Conservation (phyloP, 2,888 invertebrate genomes). For the Dendrolimus houi region DNA sequence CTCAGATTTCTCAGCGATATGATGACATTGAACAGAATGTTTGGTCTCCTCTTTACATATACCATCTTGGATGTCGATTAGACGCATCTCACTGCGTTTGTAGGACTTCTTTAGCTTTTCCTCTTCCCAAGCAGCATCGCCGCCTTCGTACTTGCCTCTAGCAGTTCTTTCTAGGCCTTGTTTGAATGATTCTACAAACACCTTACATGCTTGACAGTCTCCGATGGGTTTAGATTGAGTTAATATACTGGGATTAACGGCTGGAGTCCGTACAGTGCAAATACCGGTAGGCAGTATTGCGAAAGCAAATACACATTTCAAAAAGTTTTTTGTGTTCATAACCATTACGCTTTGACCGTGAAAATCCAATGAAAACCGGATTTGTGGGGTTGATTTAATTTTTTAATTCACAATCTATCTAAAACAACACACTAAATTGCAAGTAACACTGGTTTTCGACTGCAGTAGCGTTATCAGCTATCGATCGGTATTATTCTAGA, state of each 20-base stretch:
- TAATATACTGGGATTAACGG: slow-evolving; percentile 39
- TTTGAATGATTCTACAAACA: slow-evolving; percentile 85
- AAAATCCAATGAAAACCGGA: slow-evolving; percentile 14
- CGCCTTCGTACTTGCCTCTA: slow-evolving; percentile 94
- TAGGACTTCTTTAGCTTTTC: slow-evolving; percentile 89
- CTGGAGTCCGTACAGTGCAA: slow-evolving; percentile 33
- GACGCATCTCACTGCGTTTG: slow-evolving; percentile 89
- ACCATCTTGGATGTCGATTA: slow-evolving; percentile 93
- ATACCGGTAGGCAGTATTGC: slow-evolving; percentile 23
- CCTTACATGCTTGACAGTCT: slow-evolving; percentile 86
- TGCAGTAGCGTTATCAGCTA: not conserved
- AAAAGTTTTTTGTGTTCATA: slow-evolving; percentile 9
- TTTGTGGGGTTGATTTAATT: not conserved
- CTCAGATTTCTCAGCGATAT: slow-evolving; percentile 90
- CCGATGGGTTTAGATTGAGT: slow-evolving; percentile 74
- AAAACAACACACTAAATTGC: too few species aligned
- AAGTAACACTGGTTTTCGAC: too few species aligned
- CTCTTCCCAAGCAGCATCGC: slow-evolving; percentile 96
- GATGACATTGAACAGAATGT: slow-evolving; percentile 87
- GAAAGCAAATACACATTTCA: slow-evolving; percentile 17
- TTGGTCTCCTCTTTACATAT: slow-evolving; percentile 86
- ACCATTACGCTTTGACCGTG: slow-evolving; percentile 35
- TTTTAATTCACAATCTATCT: not conserved
- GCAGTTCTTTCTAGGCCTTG: slow-evolving; percentile 88
- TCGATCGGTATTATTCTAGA: not conserved